Conservation (phyloP, 2,888 invertebrate genomes). For the Agrochola litura region DNA sequence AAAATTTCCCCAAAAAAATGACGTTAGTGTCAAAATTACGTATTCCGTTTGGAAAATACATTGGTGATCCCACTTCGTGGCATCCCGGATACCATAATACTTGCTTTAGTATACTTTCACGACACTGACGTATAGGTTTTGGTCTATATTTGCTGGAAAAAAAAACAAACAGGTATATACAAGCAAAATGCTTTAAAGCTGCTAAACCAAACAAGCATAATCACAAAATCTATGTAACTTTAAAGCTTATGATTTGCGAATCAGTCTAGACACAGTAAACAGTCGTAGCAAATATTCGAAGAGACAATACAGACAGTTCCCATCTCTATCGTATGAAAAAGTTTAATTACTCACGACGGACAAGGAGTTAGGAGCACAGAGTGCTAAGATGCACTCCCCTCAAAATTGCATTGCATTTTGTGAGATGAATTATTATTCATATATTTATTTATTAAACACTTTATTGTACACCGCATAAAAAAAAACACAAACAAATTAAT, state of each 20-base stretch:
- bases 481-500: too few species aligned
- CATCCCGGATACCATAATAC: neutral
- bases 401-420: neutral
- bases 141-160: neutral
- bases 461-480: too few species aligned
- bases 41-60: neutral
- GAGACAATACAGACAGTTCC: constrained; percentile 24
- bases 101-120: neutral
- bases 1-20: neutral
- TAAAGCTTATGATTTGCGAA: constrained; percentile 18
- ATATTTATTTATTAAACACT: too few species aligned
- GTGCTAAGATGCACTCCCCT: neutral
- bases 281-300: constrained; percentile 39
- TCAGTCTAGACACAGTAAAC: constrained; percentile 46
- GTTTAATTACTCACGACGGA: constrained; percentile 49
- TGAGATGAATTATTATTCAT: neutral
- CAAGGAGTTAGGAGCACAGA: constrained; percentile 15
- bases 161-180: neutral
- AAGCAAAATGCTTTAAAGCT: neutral
- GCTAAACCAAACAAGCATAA: neutral
- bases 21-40: neutral
- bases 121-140: neutral
- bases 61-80: neutral
- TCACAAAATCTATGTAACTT: neutral
- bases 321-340: constrained; percentile 41